phyloP scores from a whole-genome alignment of 2,113 vertebrate genomes.

The Thymallus thymallus region DNA sequence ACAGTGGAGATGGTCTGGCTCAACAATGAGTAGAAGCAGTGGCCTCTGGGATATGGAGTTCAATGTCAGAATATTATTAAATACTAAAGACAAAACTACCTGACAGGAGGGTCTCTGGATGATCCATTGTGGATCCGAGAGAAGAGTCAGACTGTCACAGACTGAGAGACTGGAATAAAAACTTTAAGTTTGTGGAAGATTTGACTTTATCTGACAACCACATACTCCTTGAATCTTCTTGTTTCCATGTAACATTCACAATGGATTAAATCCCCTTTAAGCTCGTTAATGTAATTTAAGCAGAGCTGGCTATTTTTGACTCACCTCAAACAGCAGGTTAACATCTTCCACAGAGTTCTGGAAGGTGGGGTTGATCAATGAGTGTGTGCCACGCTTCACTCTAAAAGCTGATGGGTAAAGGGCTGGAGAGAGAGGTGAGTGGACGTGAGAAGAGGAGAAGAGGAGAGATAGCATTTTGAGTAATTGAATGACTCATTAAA shows the following conservation, averaged over 20 bases:
- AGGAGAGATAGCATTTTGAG: constrained; percentile 24
- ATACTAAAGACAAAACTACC: neutral
- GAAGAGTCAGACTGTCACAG: neutral
- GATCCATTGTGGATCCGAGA: neutral
- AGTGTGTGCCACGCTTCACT: constrained; percentile 76
- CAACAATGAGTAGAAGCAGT: neutral
- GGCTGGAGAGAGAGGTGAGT: constrained; percentile 44
- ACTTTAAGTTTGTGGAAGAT: neutral
- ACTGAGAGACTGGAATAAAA: neutral
- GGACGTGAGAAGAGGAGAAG: neutral
- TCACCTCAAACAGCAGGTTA: constrained; percentile 88
- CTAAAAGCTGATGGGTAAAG: constrained; percentile 84
- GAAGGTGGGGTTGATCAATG: constrained; percentile 79
- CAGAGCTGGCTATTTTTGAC: constrained; percentile 7
- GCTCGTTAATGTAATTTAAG: neutral
- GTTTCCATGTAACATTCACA: neutral
- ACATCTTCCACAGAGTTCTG: constrained; percentile 83
- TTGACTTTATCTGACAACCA: neutral
- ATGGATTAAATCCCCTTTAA: neutral
- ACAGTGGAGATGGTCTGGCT: neutral
- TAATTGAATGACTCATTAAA: too few species aligned
- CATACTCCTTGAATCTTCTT: too few species aligned
- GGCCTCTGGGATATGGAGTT: too few species aligned
- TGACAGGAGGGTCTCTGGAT: too few species aligned
- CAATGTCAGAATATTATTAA: neutral